Evolutionary conservation across 2,888 invertebrate genomes (phyloP).

Genomic region (Eubasilissa splendida): DNA sequence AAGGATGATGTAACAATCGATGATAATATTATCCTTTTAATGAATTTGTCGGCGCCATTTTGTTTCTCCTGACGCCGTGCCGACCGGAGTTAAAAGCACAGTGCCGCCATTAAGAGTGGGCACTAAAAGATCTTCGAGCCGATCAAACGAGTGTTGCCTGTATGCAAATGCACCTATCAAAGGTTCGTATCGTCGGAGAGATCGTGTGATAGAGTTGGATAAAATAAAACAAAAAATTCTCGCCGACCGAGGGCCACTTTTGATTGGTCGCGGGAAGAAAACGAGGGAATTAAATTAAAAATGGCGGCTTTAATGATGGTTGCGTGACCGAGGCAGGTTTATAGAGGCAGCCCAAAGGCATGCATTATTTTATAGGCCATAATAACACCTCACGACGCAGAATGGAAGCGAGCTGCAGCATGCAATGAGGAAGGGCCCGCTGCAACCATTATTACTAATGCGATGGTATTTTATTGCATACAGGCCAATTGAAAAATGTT

Average conservation of each 20-base stretch:
- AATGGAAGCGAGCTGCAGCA: constrained; percentile 30
- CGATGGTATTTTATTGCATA: constrained; percentile 2
- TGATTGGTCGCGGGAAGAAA: constrained; percentile 50
- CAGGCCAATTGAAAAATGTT: no score
- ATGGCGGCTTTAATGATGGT: constrained; percentile 56
- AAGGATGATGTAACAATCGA: no score
- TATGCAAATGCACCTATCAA: constrained; percentile 43
- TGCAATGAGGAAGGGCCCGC: constrained; percentile 38
- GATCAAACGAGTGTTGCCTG: constrained; percentile 9
- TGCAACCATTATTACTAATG: constrained; percentile 18
- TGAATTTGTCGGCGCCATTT: constrained; percentile 23
- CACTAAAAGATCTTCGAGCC: constrained; percentile 23
- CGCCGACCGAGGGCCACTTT: constrained; percentile 35
- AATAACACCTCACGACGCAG: constrained; percentile 53
- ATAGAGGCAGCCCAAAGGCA: constrained; percentile 45
- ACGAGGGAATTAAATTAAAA: constrained; percentile 54
- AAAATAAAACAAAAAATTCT: constrained; percentile 34
- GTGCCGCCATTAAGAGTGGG: background rate
- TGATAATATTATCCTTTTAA: background rate
- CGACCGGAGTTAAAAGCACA: background rate
- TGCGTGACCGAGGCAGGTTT: constrained; percentile 56
- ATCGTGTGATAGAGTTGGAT: constrained; percentile 25
- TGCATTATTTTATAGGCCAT: constrained; percentile 58
- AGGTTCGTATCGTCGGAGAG: constrained; percentile 12
- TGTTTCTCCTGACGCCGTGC: background rate